Conservation (phyloP, 2,888 invertebrate species). For the Sarcophaga carnaria region DNA sequence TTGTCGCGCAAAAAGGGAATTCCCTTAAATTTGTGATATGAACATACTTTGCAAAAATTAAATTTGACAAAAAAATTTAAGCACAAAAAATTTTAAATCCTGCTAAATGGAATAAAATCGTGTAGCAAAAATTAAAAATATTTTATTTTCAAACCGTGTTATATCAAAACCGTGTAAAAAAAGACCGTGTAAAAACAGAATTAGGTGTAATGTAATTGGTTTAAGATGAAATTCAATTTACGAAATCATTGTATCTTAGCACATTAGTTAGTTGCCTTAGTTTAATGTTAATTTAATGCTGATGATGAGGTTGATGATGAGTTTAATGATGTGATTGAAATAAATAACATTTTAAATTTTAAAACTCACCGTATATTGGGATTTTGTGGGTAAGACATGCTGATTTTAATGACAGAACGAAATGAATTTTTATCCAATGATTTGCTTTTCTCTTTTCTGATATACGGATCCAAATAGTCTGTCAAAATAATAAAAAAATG, state of each 20-base stretch:
- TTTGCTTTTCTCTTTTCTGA: conserved; percentile 83
- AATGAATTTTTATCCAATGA: conserved; percentile 87
- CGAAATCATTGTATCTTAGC: not conserved
- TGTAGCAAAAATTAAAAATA: no score
- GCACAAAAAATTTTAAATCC: no score
- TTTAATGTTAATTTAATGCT: no score
- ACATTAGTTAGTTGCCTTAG: not conserved
- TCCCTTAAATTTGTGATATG: no score
- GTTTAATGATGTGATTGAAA: not conserved
- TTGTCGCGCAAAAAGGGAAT: no score
- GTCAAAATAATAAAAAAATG: conserved; percentile 72
- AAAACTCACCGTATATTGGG: conserved; percentile 87
- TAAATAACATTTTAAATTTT: not conserved
- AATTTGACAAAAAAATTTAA: no score
- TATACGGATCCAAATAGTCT: conserved; percentile 88
- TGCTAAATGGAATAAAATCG: no score
- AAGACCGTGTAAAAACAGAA: no score
- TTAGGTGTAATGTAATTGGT: not conserved
- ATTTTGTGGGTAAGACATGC: conserved; percentile 89
- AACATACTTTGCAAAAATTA: no score
- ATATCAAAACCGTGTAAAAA: no score
- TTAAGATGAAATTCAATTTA: not conserved
- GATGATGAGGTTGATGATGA: not conserved
- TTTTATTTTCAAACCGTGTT: no score
- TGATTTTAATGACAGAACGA: conserved; percentile 90